A percentile compares a stretch with the other conserved stretches of the same genome.
Evolutionary conservation across 2,113 vertebrate species (phyloP).

Genomic region (pig (Sus scrofa)): T2T-Sscrofa CM000819.6:47247001-47247500

Average conservation of each 20-base stretch:
- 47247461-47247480: not conserved
- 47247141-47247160: not conserved
- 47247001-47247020: too few relatives aligned
- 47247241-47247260: not conserved
- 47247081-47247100: not conserved
- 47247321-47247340: not conserved
- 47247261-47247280: not conserved
- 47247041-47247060: too few relatives aligned
- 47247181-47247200: not conserved
- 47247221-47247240: not conserved
- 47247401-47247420: not conserved
- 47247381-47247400: not conserved
- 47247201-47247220: not conserved
- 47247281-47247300: not conserved
- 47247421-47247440: not conserved
- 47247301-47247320: not conserved
- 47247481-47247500: not conserved
- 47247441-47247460: not conserved
- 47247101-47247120: not conserved
- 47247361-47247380: not conserved
- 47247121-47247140: not conserved
- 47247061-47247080: too few relatives aligned
- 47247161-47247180: not conserved
- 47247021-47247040: too few relatives aligned
- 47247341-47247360: not conserved